Evolutionary conservation across 2,113 vertebrate species (phyloP), one percentile per base, ranked within the genome.

Genomic region (Lonchura striata): DNA sequence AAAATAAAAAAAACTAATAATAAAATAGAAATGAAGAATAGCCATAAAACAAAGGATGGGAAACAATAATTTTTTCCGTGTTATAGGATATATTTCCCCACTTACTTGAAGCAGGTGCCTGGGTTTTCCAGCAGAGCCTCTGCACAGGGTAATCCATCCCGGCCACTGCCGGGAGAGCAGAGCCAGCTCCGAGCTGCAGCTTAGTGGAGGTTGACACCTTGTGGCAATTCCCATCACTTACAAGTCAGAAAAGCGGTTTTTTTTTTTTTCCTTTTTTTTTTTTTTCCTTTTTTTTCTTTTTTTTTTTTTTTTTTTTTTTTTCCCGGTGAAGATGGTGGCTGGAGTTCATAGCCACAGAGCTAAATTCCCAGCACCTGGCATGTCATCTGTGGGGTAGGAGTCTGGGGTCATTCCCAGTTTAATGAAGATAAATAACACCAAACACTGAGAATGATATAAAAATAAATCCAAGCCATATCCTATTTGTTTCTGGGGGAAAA

Each of bases 151-250:
- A 27, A 3, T 11, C 49, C 56, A 15, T n/a, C 37, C 39, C 3
- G 0, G 10, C 10, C 6, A 4, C 17, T 6, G 23, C 24, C 2
- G 0, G 15, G 8, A 1, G 41, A 53, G 64, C 66, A 52, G 53
- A 31, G 3, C 13, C 0, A 0, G 22, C 15, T 68, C 56, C 2
- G 4, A 39, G 53, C 75, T 9, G 70, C 82, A 44, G 54, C 92
- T 88, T 70, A 28, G 90, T 49, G 39, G 60, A 80, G 50, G 52
- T 94, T 95, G 92, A 97, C 97, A 96, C 57, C 97, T 96, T 19
- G 93, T 96, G 97, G 97, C 42, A 47, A 3, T 3, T 91, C 27
- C 31, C 11, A 30, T 13, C 63, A 28, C 12, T 68, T 66, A 77
- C 79, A 93, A 63, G 15, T 1, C 10, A 10, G 10, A 10, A 42